A percentile compares a stretch with the other conserved stretches of the same genome.
Conservation (phyloP, 2,888 invertebrate species). For the Caenorhabditis plicata region DNA sequence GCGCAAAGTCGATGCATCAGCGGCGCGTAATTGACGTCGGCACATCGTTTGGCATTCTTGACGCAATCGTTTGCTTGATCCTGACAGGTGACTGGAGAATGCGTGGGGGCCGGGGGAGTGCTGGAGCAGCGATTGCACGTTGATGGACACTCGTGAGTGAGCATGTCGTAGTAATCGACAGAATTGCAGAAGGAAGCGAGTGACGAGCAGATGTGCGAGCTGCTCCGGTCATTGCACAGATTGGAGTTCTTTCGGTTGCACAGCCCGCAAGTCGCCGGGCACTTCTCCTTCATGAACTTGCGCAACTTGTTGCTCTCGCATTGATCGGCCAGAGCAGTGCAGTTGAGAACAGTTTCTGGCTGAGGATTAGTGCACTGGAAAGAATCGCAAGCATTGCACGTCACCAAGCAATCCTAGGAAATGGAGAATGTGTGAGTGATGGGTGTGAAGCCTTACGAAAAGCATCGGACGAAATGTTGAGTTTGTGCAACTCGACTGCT, state of each 20-base stretch:
- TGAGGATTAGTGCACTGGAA: slow-evolving; percentile 35
- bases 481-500: slow-evolving; percentile 23
- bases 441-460: slow-evolving; percentile 2
- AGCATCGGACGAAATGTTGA: slow-evolving; percentile 20
- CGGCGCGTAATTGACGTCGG: slow-evolving; percentile 14
- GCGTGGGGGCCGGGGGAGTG: slow-evolving; percentile 9
- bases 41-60: slow-evolving; percentile 8
- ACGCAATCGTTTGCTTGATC: slow-evolving; percentile 31
- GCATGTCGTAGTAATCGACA: slow-evolving; percentile 33
- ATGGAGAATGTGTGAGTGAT: not conserved
- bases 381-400: slow-evolving; percentile 36
- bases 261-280: slow-evolving; percentile 37
- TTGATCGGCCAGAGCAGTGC: slow-evolving; percentile 20
- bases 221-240: slow-evolving; percentile 23
- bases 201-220: slow-evolving; percentile 17
- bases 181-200: slow-evolving; percentile 34
- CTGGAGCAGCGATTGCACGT: slow-evolving; percentile 36
- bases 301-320: slow-evolving; percentile 24
- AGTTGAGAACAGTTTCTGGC: slow-evolving; percentile 30
- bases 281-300: slow-evolving; percentile 39
- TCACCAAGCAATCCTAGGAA: slow-evolving; percentile 34
- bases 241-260: slow-evolving; percentile 37
- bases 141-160: slow-evolving; percentile 32
- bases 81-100: slow-evolving; percentile 1
- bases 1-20: slow-evolving; percentile 36